Percentiles rank a stretch among this genome's conserved stretches.
phyloP scores from a whole-genome alignment of 2,113 vertebrate genomes.

The Apaloderma vittatum region DNA sequence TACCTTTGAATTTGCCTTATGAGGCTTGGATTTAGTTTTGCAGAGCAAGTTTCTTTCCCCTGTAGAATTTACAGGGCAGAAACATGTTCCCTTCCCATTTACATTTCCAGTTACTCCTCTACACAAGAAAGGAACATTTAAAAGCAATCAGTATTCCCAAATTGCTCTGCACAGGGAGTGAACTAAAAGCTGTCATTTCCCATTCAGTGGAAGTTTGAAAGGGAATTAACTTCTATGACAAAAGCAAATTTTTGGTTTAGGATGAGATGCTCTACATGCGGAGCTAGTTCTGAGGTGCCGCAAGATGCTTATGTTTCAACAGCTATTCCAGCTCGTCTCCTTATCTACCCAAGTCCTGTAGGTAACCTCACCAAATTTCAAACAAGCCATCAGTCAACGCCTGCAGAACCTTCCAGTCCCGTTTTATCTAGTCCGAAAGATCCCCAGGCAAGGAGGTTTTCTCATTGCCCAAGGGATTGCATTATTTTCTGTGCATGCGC shows the following conservation, averaged over 20 bases:
- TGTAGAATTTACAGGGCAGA: background rate
- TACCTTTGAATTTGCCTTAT: background rate
- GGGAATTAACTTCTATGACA: background rate
- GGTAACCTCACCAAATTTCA: background rate
- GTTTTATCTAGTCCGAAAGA: background rate
- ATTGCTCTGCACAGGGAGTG: background rate
- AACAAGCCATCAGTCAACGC: background rate
- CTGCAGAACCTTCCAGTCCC: background rate
- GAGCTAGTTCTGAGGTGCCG: background rate
- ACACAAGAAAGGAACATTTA: background rate
- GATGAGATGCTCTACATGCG: background rate
- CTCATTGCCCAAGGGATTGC: background rate
- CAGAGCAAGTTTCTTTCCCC: background rate
- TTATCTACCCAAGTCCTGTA: background rate
- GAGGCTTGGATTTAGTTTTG: background rate
- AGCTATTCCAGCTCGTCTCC: background rate
- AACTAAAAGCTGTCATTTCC: background rate
- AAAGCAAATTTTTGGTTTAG: background rate
- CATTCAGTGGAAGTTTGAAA: background rate
- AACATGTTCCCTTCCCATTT: background rate
- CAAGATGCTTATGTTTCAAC: background rate
- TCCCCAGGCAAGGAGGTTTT: background rate
- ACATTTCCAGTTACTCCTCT: background rate
- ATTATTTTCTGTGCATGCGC: background rate
- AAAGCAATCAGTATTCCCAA: background rate